phyloP scores from a whole-genome alignment of 2,113 vertebrate genomes.

The Eclectus roratus region DNA sequence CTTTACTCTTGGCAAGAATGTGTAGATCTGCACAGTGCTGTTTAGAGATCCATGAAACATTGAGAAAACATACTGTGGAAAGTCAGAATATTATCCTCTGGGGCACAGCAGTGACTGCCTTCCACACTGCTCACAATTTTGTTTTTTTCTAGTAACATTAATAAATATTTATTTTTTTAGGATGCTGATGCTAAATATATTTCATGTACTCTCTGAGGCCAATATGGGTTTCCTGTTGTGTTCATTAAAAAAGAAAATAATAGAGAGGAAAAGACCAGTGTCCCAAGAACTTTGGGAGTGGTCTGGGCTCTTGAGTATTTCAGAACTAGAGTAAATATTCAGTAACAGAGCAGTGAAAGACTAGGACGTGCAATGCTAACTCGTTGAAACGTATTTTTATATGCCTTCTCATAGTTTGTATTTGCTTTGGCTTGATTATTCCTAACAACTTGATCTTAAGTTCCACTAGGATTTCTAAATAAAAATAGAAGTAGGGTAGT shows the following conservation, averaged over 20 bases:
- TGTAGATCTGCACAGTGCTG: not conserved
- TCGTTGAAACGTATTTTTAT: not conserved
- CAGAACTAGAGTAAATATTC: not conserved
- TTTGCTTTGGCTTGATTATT: constrained; percentile 15
- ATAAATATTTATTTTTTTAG: constrained; percentile 21
- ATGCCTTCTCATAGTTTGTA: not conserved
- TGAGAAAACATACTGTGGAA: not conserved
- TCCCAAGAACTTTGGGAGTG: not conserved
- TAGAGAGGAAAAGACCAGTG: not conserved
- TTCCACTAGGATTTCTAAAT: not conserved
- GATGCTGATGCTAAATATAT: constrained; percentile 21
- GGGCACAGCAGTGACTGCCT: not conserved
- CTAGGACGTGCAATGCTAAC: not conserved
- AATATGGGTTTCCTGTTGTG: constrained; percentile 23
- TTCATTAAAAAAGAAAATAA: not conserved
- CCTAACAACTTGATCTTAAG: not conserved
- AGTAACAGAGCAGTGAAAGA: not conserved
- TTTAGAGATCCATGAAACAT: not conserved
- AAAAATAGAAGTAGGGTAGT: not conserved
- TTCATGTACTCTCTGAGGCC: not conserved
- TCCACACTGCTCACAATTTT: not conserved
- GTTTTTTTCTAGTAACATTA: not conserved
- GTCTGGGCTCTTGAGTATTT: constrained; percentile 7
- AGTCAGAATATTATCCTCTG: not conserved
- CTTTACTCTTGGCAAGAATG: not conserved